These are phyloP conservation scores for Rhamnusium bicolor DNA, from an alignment of 2,888 invertebrate species.

Conservation along the genomic window DNA sequence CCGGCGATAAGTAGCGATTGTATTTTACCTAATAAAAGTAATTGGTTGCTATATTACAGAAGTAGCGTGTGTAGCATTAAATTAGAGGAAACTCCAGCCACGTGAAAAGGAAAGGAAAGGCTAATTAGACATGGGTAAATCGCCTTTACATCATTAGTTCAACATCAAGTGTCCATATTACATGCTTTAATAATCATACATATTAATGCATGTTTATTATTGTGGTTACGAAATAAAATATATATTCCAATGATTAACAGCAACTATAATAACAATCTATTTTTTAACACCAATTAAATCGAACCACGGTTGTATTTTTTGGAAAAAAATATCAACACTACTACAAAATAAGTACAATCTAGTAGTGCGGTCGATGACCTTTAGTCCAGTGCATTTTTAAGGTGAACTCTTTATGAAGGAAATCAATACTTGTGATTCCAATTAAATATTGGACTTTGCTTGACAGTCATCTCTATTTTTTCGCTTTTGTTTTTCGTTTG, in stretches of 20 bases:
- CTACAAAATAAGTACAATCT: too few relatives aligned
- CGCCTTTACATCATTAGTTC: slow-evolving; percentile 9
- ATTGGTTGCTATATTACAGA: background rate
- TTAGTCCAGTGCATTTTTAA: too few relatives aligned
- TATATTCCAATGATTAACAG: background rate
- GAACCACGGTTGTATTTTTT: too few relatives aligned
- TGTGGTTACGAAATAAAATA: background rate
- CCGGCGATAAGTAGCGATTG: background rate
- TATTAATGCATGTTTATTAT: background rate
- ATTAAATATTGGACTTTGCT: too few relatives aligned
- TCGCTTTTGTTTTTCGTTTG: too few relatives aligned
- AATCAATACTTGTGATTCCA: too few relatives aligned
- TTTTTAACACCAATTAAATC: background rate
- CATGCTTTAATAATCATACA: background rate
- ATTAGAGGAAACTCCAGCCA: background rate
- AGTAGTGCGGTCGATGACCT: too few relatives aligned
- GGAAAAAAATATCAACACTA: too few relatives aligned
- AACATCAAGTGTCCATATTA: background rate
- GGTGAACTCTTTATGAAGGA: too few relatives aligned
- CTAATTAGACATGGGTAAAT: background rate
- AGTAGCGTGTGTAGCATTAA: background rate
- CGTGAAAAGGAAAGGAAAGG: background rate
- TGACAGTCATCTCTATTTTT: too few relatives aligned
- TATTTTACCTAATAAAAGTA: background rate
- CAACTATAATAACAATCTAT: background rate